These are phyloP conservation scores for Hydriomena furcata DNA, from an alignment of 2,888 invertebrate species.

Conservation along the genomic window DNA sequence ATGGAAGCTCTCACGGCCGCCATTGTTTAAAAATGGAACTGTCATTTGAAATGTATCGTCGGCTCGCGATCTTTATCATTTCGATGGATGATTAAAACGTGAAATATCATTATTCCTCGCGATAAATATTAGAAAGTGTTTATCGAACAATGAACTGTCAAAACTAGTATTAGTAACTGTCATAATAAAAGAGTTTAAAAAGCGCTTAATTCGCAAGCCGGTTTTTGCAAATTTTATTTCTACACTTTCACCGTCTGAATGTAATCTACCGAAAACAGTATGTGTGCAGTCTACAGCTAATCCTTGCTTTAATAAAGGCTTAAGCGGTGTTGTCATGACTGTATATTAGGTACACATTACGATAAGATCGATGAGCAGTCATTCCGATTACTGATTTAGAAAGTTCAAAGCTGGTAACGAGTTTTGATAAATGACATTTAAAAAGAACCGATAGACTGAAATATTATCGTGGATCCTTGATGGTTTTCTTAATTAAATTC, in stretches of 20 bases:
- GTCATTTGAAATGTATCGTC: constrained; percentile 24
- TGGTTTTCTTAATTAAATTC: constrained; percentile 2
- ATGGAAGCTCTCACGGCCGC: constrained; percentile 26
- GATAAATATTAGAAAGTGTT: constrained; percentile 38
- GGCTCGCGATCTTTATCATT: constrained; percentile 20
- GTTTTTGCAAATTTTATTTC: constrained; percentile 24
- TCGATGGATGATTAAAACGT: constrained; percentile 8
- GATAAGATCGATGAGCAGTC: constrained; percentile 25
- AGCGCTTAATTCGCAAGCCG: constrained; percentile 19
- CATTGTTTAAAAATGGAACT: constrained; percentile 32
- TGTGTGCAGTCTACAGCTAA: constrained; percentile 1
- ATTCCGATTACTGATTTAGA: constrained; percentile 34
- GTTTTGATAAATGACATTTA: constrained; percentile 29
- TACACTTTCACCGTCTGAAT: constrained; percentile 29
- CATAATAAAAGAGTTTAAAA: constrained; percentile 20
- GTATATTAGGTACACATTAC: constrained; percentile 6
- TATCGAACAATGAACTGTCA: constrained; percentile 37
- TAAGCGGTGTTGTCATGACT: constrained; percentile 15
- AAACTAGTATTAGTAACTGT: constrained; percentile 25
- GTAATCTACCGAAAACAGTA: constrained; percentile 12
- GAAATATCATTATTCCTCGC: no score
- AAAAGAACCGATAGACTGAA: constrained; percentile 11
- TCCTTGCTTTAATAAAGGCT: constrained; percentile 2
- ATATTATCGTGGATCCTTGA: constrained; percentile 20
- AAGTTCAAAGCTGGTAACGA: constrained; percentile 28